Evolutionary conservation across 23 tunicate genomes (phyloP).

Genomic region (Aplidium turbinatum): DNA sequence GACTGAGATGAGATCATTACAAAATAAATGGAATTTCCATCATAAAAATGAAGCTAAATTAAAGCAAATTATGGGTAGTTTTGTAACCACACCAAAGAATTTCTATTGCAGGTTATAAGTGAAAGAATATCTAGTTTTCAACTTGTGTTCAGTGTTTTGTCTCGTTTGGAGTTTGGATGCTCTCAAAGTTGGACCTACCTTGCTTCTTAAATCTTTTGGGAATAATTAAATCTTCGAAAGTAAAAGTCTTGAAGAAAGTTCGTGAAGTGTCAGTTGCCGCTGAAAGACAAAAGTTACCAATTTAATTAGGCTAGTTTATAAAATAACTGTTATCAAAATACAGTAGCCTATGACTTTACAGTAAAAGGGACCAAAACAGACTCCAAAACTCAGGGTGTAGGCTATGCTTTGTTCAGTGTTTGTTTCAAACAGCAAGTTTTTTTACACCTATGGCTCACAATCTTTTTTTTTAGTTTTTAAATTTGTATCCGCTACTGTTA

Average conservation of each 20-base stretch:
- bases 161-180: neutral
- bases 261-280: constrained; percentile 42
- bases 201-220: constrained; percentile 56
- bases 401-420: too few species aligned
- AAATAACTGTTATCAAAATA: too few species aligned
- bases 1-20: too few species aligned
- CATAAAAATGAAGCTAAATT: too few species aligned
- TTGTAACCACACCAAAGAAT: neutral
- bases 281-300: neutral
- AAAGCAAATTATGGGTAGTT: too few species aligned
- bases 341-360: too few species aligned
- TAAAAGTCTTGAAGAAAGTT: constrained; percentile 31
- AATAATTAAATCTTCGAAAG: constrained; percentile 47
- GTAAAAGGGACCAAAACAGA: too few species aligned
- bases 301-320: too few species aligned
- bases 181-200: constrained; percentile 26
- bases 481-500: neutral
- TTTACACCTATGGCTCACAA: too few species aligned
- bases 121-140: neutral
- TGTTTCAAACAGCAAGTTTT: neutral
- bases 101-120: neutral
- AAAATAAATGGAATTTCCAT: too few species aligned
- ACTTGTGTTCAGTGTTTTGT: neutral
- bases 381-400: too few species aligned
- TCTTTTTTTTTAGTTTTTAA: neutral